Conservation (phyloP, 2,888 invertebrate species). For the Aproaerema taeniolella region DNA sequence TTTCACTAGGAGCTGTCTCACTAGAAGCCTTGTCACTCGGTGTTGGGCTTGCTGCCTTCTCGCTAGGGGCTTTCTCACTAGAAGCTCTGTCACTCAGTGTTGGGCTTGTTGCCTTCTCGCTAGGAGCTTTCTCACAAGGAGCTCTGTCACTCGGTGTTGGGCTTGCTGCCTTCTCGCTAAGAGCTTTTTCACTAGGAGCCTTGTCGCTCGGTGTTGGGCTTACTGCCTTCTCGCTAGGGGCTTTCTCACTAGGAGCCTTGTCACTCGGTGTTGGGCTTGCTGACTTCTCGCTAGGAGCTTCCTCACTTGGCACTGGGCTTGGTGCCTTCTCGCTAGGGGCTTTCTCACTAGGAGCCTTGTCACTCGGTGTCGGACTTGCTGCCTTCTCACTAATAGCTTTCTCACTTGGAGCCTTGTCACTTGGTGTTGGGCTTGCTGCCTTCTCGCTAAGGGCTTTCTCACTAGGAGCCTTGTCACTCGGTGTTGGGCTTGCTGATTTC, state of each 20-base stretch:
- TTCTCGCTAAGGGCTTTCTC: constrained; percentile 4
- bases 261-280: not conserved
- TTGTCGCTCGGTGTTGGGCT: not conserved
- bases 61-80: too few species aligned
- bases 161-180: constrained; percentile 10
- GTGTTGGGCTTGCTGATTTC: constrained; percentile 9
- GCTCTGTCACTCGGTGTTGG: constrained; percentile 11
- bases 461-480: not conserved
- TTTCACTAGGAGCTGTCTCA: not conserved
- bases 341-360: not conserved
- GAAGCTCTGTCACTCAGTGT: not conserved
- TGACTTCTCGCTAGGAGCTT: constrained; percentile 1
- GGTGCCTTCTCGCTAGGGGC: constrained; percentile 2
- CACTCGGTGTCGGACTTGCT: not conserved
- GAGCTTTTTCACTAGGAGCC: constrained; percentile 9
- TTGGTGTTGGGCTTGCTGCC: too few species aligned
- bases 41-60: constrained; percentile 2
- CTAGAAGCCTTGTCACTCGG: not conserved
- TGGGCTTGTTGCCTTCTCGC: constrained; percentile 1
- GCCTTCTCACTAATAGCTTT: not conserved
- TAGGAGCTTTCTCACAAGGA: not conserved
- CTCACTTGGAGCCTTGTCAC: constrained; percentile 9
- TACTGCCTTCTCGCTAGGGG: not conserved
- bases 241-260: constrained; percentile 1
- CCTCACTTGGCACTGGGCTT: constrained; percentile 4